phyloP scores from a whole-genome alignment of 35 echinoderm and acorn worm genomes.

The Apostichopus californicus region DNA sequence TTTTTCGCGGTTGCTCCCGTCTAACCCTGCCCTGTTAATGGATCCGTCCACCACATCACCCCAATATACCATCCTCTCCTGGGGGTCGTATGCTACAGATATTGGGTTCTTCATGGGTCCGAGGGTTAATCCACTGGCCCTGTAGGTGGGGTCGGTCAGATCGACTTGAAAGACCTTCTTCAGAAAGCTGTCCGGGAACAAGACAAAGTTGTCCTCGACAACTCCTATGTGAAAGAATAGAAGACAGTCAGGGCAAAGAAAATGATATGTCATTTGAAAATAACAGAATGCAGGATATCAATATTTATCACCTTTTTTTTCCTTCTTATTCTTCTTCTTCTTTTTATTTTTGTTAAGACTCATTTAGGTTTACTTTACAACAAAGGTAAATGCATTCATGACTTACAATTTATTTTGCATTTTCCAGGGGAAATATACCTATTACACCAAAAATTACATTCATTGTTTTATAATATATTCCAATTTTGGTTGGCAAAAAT shows the following conservation, averaged over 20 bases:
- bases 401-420: no score
- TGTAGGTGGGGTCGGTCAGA: conserved; percentile 32
- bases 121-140: conserved; percentile 57
- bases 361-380: no score
- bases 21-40: conserved; percentile 64
- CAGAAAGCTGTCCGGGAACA: conserved; percentile 74
- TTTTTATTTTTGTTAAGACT: no score
- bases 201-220: conserved; percentile 76
- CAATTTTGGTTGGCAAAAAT: no score
- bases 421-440: no score
- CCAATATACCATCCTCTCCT: conserved; percentile 85
- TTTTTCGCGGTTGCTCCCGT: conserved; percentile 63
- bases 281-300: no score
- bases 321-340: no score
- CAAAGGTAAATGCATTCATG: no score
- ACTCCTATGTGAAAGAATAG: conserved; percentile 41
- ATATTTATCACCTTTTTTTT: no score
- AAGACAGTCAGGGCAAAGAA: background rate
- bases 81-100: conserved; percentile 70
- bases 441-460: no score
- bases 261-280: no score
- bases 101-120: conserved; percentile 55
- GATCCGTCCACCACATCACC: conserved; percentile 59
- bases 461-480: no score
- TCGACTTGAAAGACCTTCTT: conserved; percentile 83